Conservation (phyloP, 2,113 vertebrate genomes). For the Trachemys scripta region DNA sequence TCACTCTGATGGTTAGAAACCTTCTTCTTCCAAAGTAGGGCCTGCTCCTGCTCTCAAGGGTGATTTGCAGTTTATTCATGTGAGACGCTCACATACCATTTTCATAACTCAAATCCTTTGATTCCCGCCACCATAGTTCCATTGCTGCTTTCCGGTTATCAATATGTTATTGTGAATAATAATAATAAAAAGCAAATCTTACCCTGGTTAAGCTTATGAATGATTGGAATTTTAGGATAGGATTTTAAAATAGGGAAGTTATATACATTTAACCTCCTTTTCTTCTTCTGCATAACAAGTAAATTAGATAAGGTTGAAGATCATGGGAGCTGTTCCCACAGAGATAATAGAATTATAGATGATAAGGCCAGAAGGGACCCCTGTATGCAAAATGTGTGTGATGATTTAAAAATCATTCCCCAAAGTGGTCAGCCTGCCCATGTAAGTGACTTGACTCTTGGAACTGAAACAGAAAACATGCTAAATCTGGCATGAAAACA, state of each 20-base stretch:
- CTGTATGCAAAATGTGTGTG: background rate
- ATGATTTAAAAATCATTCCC: background rate
- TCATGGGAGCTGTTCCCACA: background rate
- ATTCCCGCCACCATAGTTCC: background rate
- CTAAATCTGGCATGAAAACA: conserved; percentile 21
- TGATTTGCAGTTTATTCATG: background rate
- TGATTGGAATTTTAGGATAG: background rate
- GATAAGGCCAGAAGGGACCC: background rate
- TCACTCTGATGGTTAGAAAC: background rate
- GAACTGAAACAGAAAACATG: background rate
- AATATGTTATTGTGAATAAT: background rate
- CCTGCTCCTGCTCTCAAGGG: background rate
- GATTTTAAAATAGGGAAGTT: background rate
- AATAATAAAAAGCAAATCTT: no score
- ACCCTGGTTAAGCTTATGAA: background rate
- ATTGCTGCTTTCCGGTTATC: background rate
- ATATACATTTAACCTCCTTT: background rate
- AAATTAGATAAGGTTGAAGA: background rate
- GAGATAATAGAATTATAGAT: background rate
- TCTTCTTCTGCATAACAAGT: background rate
- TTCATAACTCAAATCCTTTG: background rate
- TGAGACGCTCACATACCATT: background rate
- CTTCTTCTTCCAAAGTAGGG: background rate
- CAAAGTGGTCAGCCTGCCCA: background rate
- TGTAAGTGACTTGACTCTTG: conserved; percentile 7